Evolutionary conservation across 2,888 invertebrate species (phyloP).

Genomic region (Abscondita cerata): DNA sequence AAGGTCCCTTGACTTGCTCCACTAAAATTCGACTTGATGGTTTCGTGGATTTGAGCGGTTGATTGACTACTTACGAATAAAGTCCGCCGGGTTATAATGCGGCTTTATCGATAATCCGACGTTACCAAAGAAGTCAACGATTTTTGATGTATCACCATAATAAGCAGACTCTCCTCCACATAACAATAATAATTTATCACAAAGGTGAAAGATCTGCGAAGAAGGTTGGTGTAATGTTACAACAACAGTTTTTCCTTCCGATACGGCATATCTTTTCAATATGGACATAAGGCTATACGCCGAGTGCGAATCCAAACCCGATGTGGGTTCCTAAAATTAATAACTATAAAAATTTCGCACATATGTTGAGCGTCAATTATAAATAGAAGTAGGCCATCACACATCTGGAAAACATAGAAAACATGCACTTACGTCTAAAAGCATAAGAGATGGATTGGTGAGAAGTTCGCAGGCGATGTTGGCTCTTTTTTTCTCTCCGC

Average conservation of each 20-base stretch:
- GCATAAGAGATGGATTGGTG: slow-evolving; percentile 79
- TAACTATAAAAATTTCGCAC: slow-evolving; percentile 11
- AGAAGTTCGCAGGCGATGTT: slow-evolving; percentile 84
- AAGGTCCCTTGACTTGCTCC: slow-evolving; percentile 76
- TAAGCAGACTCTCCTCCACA: slow-evolving; percentile 79
- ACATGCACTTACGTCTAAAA: slow-evolving; percentile 73
- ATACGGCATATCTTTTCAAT: slow-evolving; percentile 75
- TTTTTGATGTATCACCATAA: slow-evolving; percentile 74
- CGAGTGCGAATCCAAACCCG: slow-evolving; percentile 81
- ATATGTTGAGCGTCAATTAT: slow-evolving; percentile 12
- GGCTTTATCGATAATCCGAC: slow-evolving; percentile 76
- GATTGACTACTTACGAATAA: slow-evolving; percentile 68
- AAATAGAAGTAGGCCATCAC: slow-evolving; percentile 8
- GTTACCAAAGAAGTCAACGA: slow-evolving; percentile 74
- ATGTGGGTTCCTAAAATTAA: slow-evolving; percentile 76
- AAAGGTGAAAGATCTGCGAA: slow-evolving; percentile 84
- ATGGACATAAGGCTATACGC: slow-evolving; percentile 77
- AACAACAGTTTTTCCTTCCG: slow-evolving; percentile 80
- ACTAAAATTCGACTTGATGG: slow-evolving; percentile 60
- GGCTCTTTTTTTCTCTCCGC: slow-evolving; percentile 83
- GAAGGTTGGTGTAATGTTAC: slow-evolving; percentile 85
- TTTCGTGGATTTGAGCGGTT: background rate
- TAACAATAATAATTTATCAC: slow-evolving; percentile 75
- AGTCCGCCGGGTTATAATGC: slow-evolving; percentile 86
- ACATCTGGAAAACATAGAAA: slow-evolving; percentile 10